Base-by-base conservation (phyloP, 2,797 vertebrate species). In the Schizopygopsis pylzovi region DNA sequence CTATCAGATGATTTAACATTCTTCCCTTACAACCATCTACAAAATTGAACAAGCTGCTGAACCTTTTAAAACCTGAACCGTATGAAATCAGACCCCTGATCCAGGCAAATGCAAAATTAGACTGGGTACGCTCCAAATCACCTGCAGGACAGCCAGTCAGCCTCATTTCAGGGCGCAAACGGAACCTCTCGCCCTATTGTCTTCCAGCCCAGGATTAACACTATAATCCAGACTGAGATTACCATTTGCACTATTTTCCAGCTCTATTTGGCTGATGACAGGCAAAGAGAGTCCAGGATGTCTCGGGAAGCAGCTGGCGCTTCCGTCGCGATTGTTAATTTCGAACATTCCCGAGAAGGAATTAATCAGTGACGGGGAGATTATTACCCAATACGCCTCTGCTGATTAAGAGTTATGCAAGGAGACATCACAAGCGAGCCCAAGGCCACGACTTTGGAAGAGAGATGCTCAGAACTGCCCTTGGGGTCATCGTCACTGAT, bases 221-320 rank as follows among this genome's bases (percentile, higher is more conserved):
- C 41, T 59, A 65, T 87, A 90, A 90, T 90, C 83, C 28, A 12
- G 67, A 28, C 25, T 28, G 25, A 81, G 85, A 88, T 88, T 88
- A 88, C n/a, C 63, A 54, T 45, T 70, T 83, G 85, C 59, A 83
- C 61, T 54, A 52, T 81, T 81, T 85, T 61, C 37, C 70, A 72
- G 49, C 28, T 77, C 78, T 41, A n/a, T 68, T 61, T 22, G 47
- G 43, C 49, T 56, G 18, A 15, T 43, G 84, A 54, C 80, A 59
- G 12, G 37, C 41, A 37, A 45, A 63, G 33, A 45, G 28, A 65
- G 52, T 13, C 68, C 0, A 22, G 63, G 49, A 49, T 49, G 61
- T 84, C 76, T 41, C 59, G 39, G 68, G 52, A 86, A 88, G 70
- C 79, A 71, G 70, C 52, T 56, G 4, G 2, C 9, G 7, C 54